Evolutionary conservation across 2,113 vertebrate genomes (phyloP).

Genomic region (Amblyopsis rosae): DNA sequence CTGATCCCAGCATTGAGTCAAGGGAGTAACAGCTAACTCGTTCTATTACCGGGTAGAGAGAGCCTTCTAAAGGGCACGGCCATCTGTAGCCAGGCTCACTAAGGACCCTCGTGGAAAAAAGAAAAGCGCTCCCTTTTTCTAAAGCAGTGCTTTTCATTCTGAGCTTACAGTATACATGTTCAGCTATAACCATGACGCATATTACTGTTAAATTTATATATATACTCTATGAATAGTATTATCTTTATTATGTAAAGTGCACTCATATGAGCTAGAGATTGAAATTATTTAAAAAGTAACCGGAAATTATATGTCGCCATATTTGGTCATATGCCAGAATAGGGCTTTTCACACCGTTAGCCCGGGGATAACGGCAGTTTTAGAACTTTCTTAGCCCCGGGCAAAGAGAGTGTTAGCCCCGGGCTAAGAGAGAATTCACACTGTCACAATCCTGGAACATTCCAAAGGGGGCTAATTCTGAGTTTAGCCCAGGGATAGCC

Average conservation of each 20-base stretch:
- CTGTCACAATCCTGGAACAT: background rate
- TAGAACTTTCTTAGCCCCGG: background rate
- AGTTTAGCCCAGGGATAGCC: background rate
- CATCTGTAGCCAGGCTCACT: conserved; percentile 63
- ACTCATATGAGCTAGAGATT: too few relatives aligned
- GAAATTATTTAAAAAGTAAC: too few relatives aligned
- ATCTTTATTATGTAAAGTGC: too few relatives aligned
- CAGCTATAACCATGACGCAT: too few relatives aligned
- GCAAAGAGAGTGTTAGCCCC: background rate
- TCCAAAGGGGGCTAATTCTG: background rate
- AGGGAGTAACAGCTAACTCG: conserved; percentile 61
- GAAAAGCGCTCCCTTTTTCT: conserved; percentile 6
- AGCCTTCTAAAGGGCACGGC: conserved; percentile 69
- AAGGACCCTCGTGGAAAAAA: background rate
- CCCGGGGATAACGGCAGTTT: too few relatives aligned
- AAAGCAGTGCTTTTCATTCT: too few relatives aligned
- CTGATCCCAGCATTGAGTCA: conserved; percentile 61
- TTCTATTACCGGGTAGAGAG: conserved; percentile 63
- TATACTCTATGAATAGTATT: too few relatives aligned
- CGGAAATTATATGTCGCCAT: too few relatives aligned
- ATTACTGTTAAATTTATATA: too few relatives aligned
- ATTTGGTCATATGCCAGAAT: too few relatives aligned
- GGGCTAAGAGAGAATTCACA: background rate
- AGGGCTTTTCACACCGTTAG: too few relatives aligned
- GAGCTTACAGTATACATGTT: too few relatives aligned